Evolutionary conservation across 2,113 vertebrate species (phyloP).

Genomic region (Hydropotes inermis): DNA sequence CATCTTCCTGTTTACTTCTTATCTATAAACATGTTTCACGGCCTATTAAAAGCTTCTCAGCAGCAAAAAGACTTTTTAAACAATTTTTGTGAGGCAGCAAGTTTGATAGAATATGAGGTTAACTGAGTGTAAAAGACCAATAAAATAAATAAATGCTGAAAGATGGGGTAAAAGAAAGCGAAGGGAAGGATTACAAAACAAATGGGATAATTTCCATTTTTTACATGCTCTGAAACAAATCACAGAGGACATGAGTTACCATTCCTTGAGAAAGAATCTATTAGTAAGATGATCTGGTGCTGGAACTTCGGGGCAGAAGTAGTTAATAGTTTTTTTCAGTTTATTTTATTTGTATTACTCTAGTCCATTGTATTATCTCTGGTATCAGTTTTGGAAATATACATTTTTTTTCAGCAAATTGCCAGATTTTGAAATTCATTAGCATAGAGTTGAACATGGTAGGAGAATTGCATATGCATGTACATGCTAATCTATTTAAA

Average conservation of each 20-base stretch:
- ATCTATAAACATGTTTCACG: not conserved
- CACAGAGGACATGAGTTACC: not conserved
- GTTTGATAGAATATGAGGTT: conserved; percentile 5
- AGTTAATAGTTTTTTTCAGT: not conserved
- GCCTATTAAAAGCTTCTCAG: not conserved
- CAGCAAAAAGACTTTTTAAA: not conserved
- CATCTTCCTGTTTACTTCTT: conserved; percentile 26
- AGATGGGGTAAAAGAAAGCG: not conserved
- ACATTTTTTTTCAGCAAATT: not conserved
- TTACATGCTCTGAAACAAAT: not conserved
- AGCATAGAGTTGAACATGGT: not conserved
- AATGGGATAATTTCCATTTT: not conserved
- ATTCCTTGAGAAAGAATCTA: not conserved
- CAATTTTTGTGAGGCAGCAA: not conserved
- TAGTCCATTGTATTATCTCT: not conserved
- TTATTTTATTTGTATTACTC: not conserved
- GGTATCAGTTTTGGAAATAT: not conserved
- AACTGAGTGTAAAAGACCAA: not conserved
- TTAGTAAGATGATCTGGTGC: not conserved
- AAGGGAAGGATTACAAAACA: not conserved
- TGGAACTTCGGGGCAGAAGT: not conserved
- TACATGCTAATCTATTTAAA: not conserved
- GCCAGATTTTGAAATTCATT: not conserved
- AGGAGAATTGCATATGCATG: not conserved
- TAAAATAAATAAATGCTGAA: conserved; percentile 16